Conservation (phyloP, 2,888 invertebrate species). For the Idaea dimidiata region DNA sequence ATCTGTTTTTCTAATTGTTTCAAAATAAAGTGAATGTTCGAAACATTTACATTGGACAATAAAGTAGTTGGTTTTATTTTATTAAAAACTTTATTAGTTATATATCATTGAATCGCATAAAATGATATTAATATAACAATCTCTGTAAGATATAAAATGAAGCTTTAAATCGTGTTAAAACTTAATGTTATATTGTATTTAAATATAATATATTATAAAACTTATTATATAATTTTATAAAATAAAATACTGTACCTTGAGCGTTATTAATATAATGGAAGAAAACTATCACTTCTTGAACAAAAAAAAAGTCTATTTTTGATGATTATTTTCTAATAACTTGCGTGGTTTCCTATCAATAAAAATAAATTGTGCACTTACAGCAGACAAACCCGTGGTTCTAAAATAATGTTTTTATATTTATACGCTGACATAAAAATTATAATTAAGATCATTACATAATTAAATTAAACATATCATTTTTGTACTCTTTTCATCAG, state of each 20-base stretch:
- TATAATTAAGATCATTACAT: too few relatives aligned
- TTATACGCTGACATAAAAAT: constrained; percentile 34
- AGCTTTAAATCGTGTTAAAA: constrained; percentile 77
- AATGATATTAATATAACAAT: constrained; percentile 43
- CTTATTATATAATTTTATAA: constrained; percentile 64
- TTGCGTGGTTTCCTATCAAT: too few relatives aligned
- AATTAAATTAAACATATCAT: too few relatives aligned
- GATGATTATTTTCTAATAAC: too few relatives aligned
- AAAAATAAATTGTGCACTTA: too few relatives aligned
- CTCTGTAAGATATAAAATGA: constrained; percentile 67
- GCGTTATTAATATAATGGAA: too few relatives aligned
- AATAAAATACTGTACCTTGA: constrained; percentile 15
- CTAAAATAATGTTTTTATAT: too few relatives aligned
- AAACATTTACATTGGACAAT: constrained; percentile 72
- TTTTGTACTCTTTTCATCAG: too few relatives aligned
- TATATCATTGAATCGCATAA: constrained; percentile 11
- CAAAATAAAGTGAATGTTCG: constrained; percentile 50
- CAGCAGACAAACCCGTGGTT: too few relatives aligned
- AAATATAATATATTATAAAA: constrained; percentile 36
- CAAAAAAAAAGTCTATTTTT: too few relatives aligned
- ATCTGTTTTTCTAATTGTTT: constrained; percentile 13
- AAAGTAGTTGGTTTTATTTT: constrained; percentile 59
- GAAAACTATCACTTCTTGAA: too few relatives aligned
- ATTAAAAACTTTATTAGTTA: constrained; percentile 5
- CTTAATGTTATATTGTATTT: constrained; percentile 32